Evolutionary conservation across 1,140 invertebrate genomes (phyloP), one percentile per base, ranked within the genome.

Genomic region (Conus betulinus): DNA sequence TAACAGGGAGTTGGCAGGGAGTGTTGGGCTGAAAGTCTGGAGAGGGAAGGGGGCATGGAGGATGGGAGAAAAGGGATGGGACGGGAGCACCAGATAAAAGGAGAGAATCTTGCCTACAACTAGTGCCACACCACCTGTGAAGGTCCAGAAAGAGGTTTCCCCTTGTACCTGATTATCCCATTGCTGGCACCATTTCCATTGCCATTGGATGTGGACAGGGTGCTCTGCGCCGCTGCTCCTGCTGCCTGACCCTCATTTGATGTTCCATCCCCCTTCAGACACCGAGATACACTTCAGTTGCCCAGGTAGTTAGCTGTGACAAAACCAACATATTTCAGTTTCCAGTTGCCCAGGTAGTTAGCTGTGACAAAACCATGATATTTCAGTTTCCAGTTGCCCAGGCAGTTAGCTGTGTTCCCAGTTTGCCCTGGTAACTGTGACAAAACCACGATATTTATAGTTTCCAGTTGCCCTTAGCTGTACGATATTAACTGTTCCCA

Each of bases 321-420:
- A 88, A 71, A 90, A 84, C 39, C 39, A 39, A 39, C 87, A 89
- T n/a, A 39, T 20, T 85, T 71, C 53, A 13, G 60, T 63, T 97
- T 97, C 98, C 98, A 99, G 89, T 97, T 97, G 93, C 97, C 97
- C 89, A 97, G 96, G 94, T 98, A 98, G 95, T 98, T 98, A 94
- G 98, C 98, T 97, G 95, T 39, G 39, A 96, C 10, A 88, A 71
- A 90, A 84, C 39, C 39, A 39, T 1, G 84, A 89, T n/a, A 39
- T 20, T 85, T 71, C 53, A 13, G 60, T 63, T 97, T 97, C 98
- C 98, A 99, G 89, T 97, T 97, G 93, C 97, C 97, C 89, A 97
- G 96, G 94, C 98, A 98, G 95, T 98, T 98, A 94, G 98, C 98
- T 97, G 57, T 60, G 57, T 60, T n/a, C n/a, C n/a, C n/a, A n/a